Percentiles rank a stretch among this genome's conserved stretches.
Evolutionary conservation across 2,888 invertebrate genomes (phyloP).

Genomic region (Ophioninae sp.): DNA sequence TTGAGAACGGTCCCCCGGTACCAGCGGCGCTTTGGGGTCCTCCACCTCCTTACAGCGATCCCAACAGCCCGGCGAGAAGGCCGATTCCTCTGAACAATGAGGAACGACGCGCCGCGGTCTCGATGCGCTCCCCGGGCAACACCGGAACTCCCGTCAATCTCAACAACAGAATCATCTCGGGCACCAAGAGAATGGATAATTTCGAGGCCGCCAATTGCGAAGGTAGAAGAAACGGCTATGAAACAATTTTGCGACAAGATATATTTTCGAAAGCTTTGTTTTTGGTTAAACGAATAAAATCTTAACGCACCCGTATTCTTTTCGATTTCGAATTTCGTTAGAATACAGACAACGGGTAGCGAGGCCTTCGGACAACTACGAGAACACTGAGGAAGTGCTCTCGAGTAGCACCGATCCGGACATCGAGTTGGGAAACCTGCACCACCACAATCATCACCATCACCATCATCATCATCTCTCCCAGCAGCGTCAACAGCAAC

Average conservation of each 20-base stretch:
- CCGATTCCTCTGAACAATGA: conserved; percentile 70
- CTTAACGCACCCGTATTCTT: neutral
- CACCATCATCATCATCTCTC: conserved; percentile 47
- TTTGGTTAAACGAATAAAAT: neutral
- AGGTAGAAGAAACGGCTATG: conserved; percentile 65
- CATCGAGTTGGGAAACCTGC: conserved; percentile 49
- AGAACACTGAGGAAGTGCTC: conserved; percentile 77
- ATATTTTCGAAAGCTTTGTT: too few species aligned
- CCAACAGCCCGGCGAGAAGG: conserved; percentile 86
- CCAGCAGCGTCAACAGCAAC: conserved; percentile 55
- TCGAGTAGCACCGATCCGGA: conserved; percentile 76
- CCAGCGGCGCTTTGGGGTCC: conserved; percentile 88
- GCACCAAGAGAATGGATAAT: conserved; percentile 79
- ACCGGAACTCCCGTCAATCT: conserved; percentile 73
- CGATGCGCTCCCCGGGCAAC: conserved; percentile 17
- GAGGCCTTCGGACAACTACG: conserved; percentile 77
- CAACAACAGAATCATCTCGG: conserved; percentile 73
- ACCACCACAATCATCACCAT: conserved; percentile 53
- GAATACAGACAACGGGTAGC: conserved; percentile 58
- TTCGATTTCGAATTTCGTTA: neutral
- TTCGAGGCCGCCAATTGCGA: conserved; percentile 74
- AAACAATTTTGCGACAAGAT: neutral
- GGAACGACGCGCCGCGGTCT: conserved; percentile 75
- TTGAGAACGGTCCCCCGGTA: conserved; percentile 73
- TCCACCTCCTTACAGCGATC: conserved; percentile 93